These are phyloP conservation scores for Leptodactylus fallax DNA, from an alignment of 2,797 vertebrate genomes.

Conservation along the genomic window DNA sequence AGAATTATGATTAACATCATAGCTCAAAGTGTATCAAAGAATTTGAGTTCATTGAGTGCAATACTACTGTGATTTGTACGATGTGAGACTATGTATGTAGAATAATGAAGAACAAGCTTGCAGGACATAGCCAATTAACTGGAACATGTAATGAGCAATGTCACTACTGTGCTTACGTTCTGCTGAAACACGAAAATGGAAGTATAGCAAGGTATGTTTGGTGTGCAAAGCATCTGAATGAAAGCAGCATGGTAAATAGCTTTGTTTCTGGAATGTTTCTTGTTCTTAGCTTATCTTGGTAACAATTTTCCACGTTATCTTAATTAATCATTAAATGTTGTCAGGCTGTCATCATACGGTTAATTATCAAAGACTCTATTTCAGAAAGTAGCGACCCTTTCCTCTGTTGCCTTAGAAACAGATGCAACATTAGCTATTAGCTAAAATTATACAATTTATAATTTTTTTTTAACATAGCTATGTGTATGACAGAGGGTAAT, in stretches of 20 bases:
- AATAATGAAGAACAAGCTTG: background rate
- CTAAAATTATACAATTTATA: slow-evolving; percentile 74
- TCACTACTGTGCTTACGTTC: background rate
- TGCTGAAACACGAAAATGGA: background rate
- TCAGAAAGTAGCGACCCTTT: slow-evolving; percentile 74
- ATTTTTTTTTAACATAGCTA: slow-evolving; percentile 72
- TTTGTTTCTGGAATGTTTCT: slow-evolving; percentile 13
- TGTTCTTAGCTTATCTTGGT: slow-evolving; percentile 68
- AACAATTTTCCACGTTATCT: slow-evolving; percentile 71
- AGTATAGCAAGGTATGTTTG: background rate
- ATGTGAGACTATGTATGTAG: background rate
- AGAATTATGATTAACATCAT: background rate
- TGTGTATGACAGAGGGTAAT: slow-evolving; percentile 67
- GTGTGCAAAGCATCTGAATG: background rate
- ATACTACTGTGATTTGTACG: background rate
- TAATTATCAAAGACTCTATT: slow-evolving; percentile 75
- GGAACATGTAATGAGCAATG: background rate
- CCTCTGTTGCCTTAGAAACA: slow-evolving; percentile 78
- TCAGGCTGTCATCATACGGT: slow-evolving; percentile 71
- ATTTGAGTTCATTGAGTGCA: background rate
- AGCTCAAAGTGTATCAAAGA: background rate
- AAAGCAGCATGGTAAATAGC: background rate
- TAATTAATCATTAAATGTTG: slow-evolving; percentile 79
- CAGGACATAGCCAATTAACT: background rate
- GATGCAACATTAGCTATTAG: slow-evolving; percentile 71